A percentile compares a stretch with the other conserved stretches of the same genome.
Evolutionary conservation across 2,888 invertebrate species (phyloP).

Genomic region (Meta bourneti): DNA sequence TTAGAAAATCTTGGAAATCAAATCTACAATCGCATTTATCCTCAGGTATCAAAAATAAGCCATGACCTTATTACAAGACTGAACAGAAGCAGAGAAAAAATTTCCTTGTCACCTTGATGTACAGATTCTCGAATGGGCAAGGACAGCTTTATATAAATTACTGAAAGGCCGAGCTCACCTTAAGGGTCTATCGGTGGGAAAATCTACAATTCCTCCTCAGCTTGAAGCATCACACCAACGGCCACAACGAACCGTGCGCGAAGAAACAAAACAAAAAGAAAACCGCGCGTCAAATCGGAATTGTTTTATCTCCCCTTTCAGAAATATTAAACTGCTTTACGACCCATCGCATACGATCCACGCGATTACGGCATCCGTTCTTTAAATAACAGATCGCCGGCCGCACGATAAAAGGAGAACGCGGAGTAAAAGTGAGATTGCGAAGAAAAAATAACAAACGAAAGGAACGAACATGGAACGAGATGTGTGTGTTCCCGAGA

Average conservation of each 20-base stretch:
- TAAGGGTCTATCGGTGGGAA: constrained; percentile 49
- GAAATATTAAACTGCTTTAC: constrained; percentile 41
- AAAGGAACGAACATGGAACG: neutral
- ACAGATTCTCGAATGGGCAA: neutral
- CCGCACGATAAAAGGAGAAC: neutral
- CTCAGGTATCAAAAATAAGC: too few relatives aligned
- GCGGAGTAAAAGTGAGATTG: constrained; percentile 38
- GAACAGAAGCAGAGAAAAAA: neutral
- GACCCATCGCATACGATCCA: constrained; percentile 1
- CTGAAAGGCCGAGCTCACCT: neutral
- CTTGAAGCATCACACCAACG: neutral
- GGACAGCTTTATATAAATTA: constrained; percentile 32
- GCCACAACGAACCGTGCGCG: neutral
- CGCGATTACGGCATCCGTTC: neutral
- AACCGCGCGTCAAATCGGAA: neutral
- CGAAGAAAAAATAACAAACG: neutral
- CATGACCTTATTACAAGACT: neutral
- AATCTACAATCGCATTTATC: too few relatives aligned
- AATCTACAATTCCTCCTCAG: constrained; percentile 29
- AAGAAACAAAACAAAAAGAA: constrained; percentile 1
- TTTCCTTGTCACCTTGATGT: neutral
- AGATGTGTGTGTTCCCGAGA: neutral
- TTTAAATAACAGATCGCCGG: neutral
- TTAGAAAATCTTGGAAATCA: too few relatives aligned
- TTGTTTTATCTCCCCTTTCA: constrained; percentile 50